Base-by-base conservation (phyloP, 1,140 invertebrate genomes). In the Magallana angulata region DNA sequence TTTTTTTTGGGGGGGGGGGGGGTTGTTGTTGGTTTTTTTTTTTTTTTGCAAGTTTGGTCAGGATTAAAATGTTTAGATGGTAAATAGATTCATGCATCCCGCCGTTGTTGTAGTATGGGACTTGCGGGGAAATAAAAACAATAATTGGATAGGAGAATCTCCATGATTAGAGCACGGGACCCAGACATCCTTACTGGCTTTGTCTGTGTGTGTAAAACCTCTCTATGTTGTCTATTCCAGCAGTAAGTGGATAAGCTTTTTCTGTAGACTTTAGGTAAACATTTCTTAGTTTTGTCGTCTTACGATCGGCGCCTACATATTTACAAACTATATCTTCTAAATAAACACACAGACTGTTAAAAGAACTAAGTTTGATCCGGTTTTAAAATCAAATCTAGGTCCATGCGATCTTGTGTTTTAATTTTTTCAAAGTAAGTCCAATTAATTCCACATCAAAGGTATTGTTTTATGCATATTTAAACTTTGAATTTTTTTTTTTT, bases 321-420 rank as follows among this genome's bases (percentile, higher is more conserved):
- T 84, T 84, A 62, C 30, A 48, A 36, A 60, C 57, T n/a, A 62
- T 84, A 84, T 60, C 82, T 60, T 84, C 82, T 84, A 84, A 84
- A 84, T 84, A 84, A 84, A 84, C 82, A 84, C 24, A 7, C 12
- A 62, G 16, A 48, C 59, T 14, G 57, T 56, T 84, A 58, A 84
- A 57, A 84, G 82, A 59, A 36, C 59, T 62, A 84, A 48, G 82
- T 24, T 84, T 84, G 16, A 60, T 48, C 57, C 57, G 56, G 57
- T 82, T 57, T 82, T n/a, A 82, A 58, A 57, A 82, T 82, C 56
- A 84, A 84, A 60, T 60, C 30, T 6, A 60, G 82, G 68, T 30
- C 68, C 68, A 76, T 76, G 60, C 16, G 60, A 64, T 18, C 60
- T 64, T 64, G 11, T 76, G 36, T 76, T 71, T 76, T 36, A 76